Evolutionary conservation across 2,797 vertebrate species (phyloP).

Genomic region (Moxostoma hubbsi): DNA sequence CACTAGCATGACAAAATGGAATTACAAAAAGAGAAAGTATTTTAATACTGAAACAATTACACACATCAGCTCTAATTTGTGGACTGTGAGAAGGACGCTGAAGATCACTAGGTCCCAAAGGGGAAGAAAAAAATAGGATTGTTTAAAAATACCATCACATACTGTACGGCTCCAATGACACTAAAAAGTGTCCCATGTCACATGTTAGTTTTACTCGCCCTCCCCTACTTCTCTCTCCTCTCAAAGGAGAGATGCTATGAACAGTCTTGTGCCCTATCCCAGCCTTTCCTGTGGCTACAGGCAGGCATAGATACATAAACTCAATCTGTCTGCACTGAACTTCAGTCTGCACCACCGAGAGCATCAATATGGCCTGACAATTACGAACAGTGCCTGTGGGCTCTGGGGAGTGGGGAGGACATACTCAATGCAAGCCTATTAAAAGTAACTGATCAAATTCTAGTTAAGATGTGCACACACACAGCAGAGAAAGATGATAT

Average conservation of each 20-base stretch:
- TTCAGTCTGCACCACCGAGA: conserved; percentile 36
- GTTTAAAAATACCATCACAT: conserved; percentile 60
- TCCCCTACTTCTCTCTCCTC: conserved; percentile 26
- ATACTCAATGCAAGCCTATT: conserved; percentile 39
- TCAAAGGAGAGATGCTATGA: conserved; percentile 29
- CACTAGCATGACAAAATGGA: too few relatives aligned
- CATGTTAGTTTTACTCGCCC: conserved; percentile 25
- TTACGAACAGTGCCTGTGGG: conserved; percentile 56
- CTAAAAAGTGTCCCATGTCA: conserved; percentile 50
- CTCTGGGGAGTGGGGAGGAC: conserved; percentile 23
- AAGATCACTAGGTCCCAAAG: conserved; percentile 45
- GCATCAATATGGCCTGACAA: conserved; percentile 58
- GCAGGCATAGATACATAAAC: conserved; percentile 48
- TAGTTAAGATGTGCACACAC: conserved; percentile 24
- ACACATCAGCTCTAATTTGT: neutral
- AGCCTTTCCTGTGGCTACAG: conserved; percentile 38
- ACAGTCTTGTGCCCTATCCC: conserved; percentile 36
- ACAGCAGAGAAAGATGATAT: neutral
- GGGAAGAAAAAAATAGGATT: conserved; percentile 48
- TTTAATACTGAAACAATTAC: too few relatives aligned
- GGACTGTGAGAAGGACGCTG: conserved; percentile 42
- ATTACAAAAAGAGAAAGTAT: too few relatives aligned
- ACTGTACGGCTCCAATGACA: conserved; percentile 45
- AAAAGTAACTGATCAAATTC: conserved; percentile 40
- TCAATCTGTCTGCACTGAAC: conserved; percentile 55